These are phyloP conservation scores for Drosophila elegans DNA, from an alignment of 1,140 invertebrate species.

Conservation along the genomic window DNA sequence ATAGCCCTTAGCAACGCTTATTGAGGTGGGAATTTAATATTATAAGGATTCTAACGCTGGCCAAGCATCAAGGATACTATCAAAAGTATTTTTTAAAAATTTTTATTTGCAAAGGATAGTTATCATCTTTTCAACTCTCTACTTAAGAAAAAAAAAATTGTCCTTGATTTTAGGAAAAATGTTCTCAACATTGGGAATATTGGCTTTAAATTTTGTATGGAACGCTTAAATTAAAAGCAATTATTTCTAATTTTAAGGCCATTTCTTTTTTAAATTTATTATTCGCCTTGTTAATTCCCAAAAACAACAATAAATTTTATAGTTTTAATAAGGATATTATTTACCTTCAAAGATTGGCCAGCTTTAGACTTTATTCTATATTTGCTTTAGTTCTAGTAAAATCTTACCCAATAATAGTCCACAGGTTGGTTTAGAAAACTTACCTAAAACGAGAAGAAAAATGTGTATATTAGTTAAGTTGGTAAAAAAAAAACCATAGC, in stretches of 20 bases:
- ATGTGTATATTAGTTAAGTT: neutral
- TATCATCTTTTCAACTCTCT: too few species aligned
- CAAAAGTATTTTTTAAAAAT: neutral
- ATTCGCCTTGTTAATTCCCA: too few species aligned
- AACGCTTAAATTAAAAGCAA: too few species aligned
- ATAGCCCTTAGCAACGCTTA: constrained; percentile 14
- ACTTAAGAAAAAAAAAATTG: too few species aligned
- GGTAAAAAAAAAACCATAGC: neutral
- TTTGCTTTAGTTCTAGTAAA: neutral
- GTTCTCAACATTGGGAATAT: too few species aligned
- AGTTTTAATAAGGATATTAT: neutral
- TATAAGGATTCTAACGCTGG: neutral
- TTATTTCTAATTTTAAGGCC: too few species aligned
- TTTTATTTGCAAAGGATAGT: neutral
- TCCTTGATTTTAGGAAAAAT: too few species aligned
- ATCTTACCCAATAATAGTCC: constrained; percentile 25
- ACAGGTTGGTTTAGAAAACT: constrained; percentile 19
- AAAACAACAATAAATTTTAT: neutral
- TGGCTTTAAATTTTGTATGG: too few species aligned
- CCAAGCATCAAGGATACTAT: neutral
- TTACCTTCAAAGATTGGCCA: neutral
- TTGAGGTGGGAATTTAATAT: constrained; percentile 3
- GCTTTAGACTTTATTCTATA: neutral
- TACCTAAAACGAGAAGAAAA: constrained; percentile 35
- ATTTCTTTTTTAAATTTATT: too few species aligned